Percentiles rank a stretch among this genome's conserved stretches.
Conservation (phyloP, 2,888 invertebrate species). For the Drepana falcataria region DNA sequence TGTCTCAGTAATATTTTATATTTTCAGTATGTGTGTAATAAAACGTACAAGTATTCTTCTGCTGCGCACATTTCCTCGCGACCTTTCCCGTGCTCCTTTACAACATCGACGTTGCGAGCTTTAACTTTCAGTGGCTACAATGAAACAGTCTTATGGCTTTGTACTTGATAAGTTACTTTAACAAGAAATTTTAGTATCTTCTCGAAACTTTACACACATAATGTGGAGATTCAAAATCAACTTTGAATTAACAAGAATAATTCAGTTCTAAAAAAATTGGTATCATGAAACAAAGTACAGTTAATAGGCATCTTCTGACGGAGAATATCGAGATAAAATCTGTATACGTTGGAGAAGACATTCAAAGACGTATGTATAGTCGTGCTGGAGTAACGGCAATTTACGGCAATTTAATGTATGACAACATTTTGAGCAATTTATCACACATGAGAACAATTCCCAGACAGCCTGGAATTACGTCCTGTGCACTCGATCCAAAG, state of each 20-base stretch:
- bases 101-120: neutral
- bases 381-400: no score
- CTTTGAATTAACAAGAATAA: no score
- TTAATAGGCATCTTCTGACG: no score
- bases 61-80: neutral
- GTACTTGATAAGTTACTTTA: neutral
- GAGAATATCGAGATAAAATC: no score
- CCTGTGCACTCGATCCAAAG: slow-evolving; percentile 29
- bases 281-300: no score
- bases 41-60: slow-evolving; percentile 1
- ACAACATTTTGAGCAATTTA: slow-evolving; percentile 8
- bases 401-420: no score
- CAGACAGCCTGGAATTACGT: slow-evolving; percentile 29
- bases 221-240: no score
- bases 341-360: no score
- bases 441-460: slow-evolving; percentile 18
- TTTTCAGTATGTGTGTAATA: neutral
- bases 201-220: neutral
- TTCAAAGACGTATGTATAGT: no score
- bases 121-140: neutral
- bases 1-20: neutral
- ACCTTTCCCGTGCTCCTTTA: neutral
- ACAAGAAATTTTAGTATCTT: neutral
- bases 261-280: no score
- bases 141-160: neutral